Conservation (phyloP, 2,888 invertebrate genomes). For the Calameuta idolon region DNA sequence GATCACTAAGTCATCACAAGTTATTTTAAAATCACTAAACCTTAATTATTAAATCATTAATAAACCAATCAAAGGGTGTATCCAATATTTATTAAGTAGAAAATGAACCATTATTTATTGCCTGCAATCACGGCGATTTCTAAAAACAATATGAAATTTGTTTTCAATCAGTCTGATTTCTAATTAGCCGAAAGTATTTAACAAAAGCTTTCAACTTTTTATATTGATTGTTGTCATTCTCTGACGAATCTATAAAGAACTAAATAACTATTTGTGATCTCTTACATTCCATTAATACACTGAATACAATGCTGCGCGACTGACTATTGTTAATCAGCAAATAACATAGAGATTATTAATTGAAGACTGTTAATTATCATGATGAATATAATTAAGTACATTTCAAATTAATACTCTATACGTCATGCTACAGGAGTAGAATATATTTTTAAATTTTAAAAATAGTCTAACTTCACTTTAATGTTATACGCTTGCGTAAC, state of each 20-base stretch:
- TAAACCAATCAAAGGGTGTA: background rate
- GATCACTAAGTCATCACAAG: background rate
- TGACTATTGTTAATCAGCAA: background rate
- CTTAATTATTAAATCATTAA: background rate
- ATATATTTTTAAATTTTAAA: background rate
- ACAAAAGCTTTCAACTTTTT: background rate
- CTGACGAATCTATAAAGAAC: background rate
- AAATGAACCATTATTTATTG: background rate
- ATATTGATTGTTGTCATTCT: background rate
- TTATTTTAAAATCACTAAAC: background rate
- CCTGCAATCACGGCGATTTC: background rate
- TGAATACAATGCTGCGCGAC: background rate
- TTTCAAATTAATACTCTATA: background rate
- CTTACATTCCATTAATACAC: background rate
- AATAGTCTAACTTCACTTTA: background rate
- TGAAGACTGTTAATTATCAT: background rate
- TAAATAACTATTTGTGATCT: background rate
- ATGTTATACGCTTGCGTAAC: background rate
- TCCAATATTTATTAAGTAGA: background rate
- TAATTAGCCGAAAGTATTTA: background rate
- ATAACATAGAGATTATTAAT: background rate
- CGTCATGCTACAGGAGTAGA: background rate
- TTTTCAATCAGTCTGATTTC: background rate
- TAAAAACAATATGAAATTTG: background rate
- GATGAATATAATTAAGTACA: background rate